Percentiles rank a stretch among this genome's conserved stretches.
Conservation (phyloP, 2,888 invertebrate species). For the Melieria omissa region DNA sequence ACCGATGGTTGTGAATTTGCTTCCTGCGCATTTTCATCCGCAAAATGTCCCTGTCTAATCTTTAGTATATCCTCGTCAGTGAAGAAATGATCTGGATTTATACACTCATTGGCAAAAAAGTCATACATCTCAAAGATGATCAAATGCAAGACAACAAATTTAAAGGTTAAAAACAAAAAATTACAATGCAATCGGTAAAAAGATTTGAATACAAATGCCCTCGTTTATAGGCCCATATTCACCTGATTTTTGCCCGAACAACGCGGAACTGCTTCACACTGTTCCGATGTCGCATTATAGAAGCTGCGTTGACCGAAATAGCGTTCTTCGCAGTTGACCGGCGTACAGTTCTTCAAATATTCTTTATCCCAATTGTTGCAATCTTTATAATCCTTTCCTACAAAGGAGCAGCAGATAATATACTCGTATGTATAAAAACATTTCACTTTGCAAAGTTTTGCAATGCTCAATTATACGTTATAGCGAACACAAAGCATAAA, state of each 20-base stretch:
- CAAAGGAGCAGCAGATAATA: background rate
- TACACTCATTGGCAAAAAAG: slow-evolving; percentile 50
- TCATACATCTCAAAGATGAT: slow-evolving; percentile 44
- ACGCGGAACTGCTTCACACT: slow-evolving; percentile 52
- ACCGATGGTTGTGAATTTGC: slow-evolving; percentile 6
- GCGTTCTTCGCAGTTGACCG: slow-evolving; percentile 70
- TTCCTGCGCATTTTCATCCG: slow-evolving; percentile 9
- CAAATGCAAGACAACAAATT: background rate
- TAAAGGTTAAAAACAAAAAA: background rate
- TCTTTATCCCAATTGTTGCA: slow-evolving; percentile 67
- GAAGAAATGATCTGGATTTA: slow-evolving; percentile 45
- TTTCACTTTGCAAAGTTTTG: background rate
- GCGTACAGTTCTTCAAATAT: slow-evolving; percentile 67
- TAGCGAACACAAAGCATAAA: no score
- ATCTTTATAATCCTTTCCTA: slow-evolving; percentile 49
- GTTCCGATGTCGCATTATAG: slow-evolving; percentile 63
- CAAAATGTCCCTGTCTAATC: slow-evolving; percentile 20
- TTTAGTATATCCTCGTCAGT: slow-evolving; percentile 49
- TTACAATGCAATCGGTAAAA: background rate
- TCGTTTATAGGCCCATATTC: background rate
- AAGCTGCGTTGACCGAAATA: slow-evolving; percentile 69
- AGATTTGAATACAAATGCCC: background rate
- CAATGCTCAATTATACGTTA: no score
- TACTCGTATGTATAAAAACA: background rate
- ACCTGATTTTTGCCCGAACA: slow-evolving; percentile 41